phyloP scores from a whole-genome alignment of 2,797 vertebrate genomes.

The Artibeus lituratus region DNA sequence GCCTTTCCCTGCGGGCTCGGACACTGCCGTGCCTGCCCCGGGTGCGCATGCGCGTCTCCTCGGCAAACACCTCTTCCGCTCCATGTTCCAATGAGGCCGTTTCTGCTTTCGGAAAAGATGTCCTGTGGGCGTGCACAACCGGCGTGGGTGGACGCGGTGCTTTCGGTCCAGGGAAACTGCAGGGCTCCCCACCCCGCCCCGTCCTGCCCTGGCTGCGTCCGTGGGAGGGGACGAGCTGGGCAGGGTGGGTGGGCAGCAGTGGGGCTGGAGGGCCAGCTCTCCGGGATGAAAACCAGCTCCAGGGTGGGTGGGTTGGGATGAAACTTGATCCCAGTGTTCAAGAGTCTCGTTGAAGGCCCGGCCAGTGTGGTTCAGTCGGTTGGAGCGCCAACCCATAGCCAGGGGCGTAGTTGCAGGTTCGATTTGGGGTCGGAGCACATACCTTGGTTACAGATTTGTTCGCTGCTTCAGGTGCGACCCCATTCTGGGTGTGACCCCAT shows the following conservation, averaged over 20 bases:
- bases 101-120: constrained; percentile 4
- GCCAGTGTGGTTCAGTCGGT: not conserved
- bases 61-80: not conserved
- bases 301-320: not conserved
- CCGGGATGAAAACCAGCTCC: not conserved
- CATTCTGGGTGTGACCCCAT: no score
- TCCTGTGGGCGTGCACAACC: not conserved
- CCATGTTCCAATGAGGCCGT: not conserved
- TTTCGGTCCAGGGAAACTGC: not conserved
- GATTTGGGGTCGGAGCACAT: not conserved
- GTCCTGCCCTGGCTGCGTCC: not conserved
- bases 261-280: not conserved
- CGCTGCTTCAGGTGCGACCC: not conserved
- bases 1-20: not conserved
- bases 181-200: not conserved
- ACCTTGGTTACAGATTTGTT: not conserved
- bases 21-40: not conserved
- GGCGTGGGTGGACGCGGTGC: rapidly evolving
- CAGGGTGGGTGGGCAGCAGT: not conserved
- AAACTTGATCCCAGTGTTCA: not conserved
- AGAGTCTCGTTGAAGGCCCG: not conserved
- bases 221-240: not conserved
- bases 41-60: not conserved
- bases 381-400: not conserved
- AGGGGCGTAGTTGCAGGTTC: not conserved